Evolutionary conservation across 2,888 invertebrate genomes (phyloP).

Genomic region (Pedicia rivosa): DNA sequence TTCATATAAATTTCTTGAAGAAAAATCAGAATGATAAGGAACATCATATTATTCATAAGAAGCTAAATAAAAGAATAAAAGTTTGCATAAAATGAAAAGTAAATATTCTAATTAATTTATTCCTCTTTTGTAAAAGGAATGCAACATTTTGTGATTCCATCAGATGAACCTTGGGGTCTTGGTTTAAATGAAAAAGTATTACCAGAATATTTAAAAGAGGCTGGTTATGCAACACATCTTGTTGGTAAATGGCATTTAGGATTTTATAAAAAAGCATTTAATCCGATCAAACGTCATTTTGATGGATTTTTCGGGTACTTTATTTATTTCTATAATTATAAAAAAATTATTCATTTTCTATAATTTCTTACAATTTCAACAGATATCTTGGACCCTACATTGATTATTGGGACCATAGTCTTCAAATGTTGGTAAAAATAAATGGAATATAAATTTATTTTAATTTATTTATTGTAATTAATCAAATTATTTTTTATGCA

Average conservation of each 20-base stretch:
- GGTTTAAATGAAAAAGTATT: conserved; percentile 48
- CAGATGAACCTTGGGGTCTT: conserved; percentile 53
- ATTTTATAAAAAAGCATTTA: conserved; percentile 40
- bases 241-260: conserved; percentile 91
- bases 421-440: conserved; percentile 27
- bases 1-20: too few species aligned
- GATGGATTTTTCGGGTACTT: conserved; percentile 72
- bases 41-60: too few species aligned
- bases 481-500: too few species aligned
- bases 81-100: too few species aligned
- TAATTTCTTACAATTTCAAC: too few species aligned
- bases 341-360: too few species aligned
- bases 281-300: conserved; percentile 60
- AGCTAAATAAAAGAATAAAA: too few species aligned
- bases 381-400: conserved; percentile 64
- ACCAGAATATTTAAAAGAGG: conserved; percentile 46
- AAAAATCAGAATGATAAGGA: too few species aligned
- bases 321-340: too few species aligned
- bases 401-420: conserved; percentile 58
- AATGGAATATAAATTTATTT: neutral
- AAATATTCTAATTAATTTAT: too few species aligned
- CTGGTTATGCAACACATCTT: conserved; percentile 67
- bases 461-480: too few species aligned
- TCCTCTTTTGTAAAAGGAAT: too few species aligned
- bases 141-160: conserved; percentile 51